Conservation (phyloP, 2,113 vertebrate genomes). For the Ceratotherium simum region DNA sequence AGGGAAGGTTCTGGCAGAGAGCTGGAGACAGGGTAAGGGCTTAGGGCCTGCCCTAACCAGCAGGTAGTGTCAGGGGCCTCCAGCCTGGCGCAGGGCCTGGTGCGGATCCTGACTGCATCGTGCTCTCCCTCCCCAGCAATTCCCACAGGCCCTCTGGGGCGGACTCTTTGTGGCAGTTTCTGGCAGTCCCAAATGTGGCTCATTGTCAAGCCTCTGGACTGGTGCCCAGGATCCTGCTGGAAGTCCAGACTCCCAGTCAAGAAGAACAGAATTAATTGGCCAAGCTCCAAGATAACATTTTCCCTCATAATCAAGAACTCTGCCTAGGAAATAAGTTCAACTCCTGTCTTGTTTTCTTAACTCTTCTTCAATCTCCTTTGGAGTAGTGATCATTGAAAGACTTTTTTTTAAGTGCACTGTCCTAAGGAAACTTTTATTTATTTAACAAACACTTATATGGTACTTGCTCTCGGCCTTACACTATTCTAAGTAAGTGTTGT, state of each 20-base stretch:
- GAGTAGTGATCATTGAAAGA: slow-evolving; percentile 1
- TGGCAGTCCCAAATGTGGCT: slow-evolving; percentile 75
- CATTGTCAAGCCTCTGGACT: slow-evolving; percentile 72
- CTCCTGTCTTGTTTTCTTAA: slow-evolving; percentile 60
- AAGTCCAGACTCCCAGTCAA: slow-evolving; percentile 78
- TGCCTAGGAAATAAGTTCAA: slow-evolving; percentile 72
- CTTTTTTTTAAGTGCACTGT: not conserved
- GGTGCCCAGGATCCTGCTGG: slow-evolving; percentile 70
- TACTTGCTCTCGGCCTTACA: not conserved
- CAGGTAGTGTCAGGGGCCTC: not conserved
- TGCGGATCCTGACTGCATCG: not conserved
- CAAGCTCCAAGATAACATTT: slow-evolving; percentile 73
- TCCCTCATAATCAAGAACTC: slow-evolving; percentile 69
- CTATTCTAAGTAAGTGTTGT: not conserved
- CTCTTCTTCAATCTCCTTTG: slow-evolving; percentile 46
- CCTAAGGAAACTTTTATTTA: slow-evolving; percentile 25
- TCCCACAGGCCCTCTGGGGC: slow-evolving; percentile 68
- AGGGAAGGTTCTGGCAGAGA: slow-evolving; percentile 55
- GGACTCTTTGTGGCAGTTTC: slow-evolving; percentile 72
- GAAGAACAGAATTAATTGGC: slow-evolving; percentile 79
- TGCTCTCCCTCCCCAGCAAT: slow-evolving; percentile 58
- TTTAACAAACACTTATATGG: not conserved
- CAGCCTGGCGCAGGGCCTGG: not conserved
- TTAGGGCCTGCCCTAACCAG: not conserved
- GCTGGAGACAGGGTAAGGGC: not conserved